Conservation (phyloP, 2,888 invertebrate genomes). For the Drosophila monieri region DNA sequence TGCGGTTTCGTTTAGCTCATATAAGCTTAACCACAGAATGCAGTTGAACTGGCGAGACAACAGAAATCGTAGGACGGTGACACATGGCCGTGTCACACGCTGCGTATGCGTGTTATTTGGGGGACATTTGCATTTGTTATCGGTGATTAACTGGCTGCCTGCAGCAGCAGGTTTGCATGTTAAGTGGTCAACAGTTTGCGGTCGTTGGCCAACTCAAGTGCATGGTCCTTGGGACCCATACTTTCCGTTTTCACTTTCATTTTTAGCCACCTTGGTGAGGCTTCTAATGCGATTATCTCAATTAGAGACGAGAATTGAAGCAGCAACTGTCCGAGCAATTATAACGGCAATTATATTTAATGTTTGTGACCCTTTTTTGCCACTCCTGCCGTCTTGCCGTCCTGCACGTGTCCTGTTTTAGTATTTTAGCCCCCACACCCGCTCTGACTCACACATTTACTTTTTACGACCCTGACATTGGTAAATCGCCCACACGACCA, state of each 20-base stretch:
- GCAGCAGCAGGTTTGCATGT: slow-evolving; percentile 44
- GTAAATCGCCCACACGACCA: slow-evolving; percentile 49
- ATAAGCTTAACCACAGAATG: slow-evolving; percentile 15
- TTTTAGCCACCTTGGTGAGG: slow-evolving; percentile 5
- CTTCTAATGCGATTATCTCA: slow-evolving; percentile 58
- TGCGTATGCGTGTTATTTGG: slow-evolving; percentile 63
- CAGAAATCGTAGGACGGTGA: slow-evolving; percentile 19
- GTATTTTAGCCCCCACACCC: neutral
- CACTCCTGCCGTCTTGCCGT: slow-evolving; percentile 40
- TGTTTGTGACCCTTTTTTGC: slow-evolving; percentile 57
- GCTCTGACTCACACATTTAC: slow-evolving; percentile 8
- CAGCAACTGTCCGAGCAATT: slow-evolving; percentile 52
- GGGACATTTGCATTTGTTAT: slow-evolving; percentile 49
- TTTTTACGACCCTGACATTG: slow-evolving; percentile 41
- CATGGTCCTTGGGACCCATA: slow-evolving; percentile 37
- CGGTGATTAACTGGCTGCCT: slow-evolving; percentile 47
- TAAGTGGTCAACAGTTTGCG: slow-evolving; percentile 61
- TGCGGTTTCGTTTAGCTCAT: slow-evolving; percentile 14
- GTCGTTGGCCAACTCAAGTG: slow-evolving; percentile 23
- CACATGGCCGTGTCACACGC: slow-evolving; percentile 50
- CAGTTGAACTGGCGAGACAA: slow-evolving; percentile 7
- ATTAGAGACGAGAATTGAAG: slow-evolving; percentile 47
- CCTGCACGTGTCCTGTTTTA: slow-evolving; percentile 24
- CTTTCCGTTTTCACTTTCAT: neutral
- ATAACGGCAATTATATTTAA: slow-evolving; percentile 69